A percentile compares a stretch with the other conserved stretches of the same genome.
phyloP scores from a whole-genome alignment of 2,888 invertebrate species.

The Andrena haemorrhoa region DNA sequence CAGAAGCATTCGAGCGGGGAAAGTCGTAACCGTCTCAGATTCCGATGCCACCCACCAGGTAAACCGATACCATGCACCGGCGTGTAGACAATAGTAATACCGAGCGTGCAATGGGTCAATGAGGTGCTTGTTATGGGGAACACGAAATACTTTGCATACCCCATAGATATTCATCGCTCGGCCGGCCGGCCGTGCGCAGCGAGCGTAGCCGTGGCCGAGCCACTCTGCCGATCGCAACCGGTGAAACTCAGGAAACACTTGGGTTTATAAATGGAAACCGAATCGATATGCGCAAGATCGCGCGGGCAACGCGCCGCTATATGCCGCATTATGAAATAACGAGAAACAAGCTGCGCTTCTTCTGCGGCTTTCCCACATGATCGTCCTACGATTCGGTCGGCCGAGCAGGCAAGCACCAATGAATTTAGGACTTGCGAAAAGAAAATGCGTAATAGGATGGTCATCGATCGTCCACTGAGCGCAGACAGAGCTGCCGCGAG shows the following conservation, averaged over 20 bases:
- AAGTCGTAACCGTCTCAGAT: constrained; percentile 71
- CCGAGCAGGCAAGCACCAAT: not conserved
- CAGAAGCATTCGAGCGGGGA: constrained; percentile 55
- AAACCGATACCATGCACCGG: constrained; percentile 78
- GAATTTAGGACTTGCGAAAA: too few relatives aligned
- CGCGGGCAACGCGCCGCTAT: constrained; percentile 22
- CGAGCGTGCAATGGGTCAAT: constrained; percentile 81
- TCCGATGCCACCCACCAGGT: constrained; percentile 77
- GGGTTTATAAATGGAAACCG: constrained; percentile 57
- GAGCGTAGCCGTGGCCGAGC: constrained; percentile 30
- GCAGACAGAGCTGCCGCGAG: too few relatives aligned
- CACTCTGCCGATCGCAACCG: constrained; percentile 6
- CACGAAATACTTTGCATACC: constrained; percentile 83
- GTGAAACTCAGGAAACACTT: constrained; percentile 69
- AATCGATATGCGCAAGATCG: constrained; percentile 57
- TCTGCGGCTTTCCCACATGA: constrained; percentile 34
- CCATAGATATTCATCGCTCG: constrained; percentile 81
- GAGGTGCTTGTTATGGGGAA: constrained; percentile 83
- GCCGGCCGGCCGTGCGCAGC: constrained; percentile 42
- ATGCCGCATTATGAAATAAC: constrained; percentile 54
- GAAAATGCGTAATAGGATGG: too few relatives aligned
- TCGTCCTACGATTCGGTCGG: not conserved
- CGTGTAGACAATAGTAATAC: constrained; percentile 79
- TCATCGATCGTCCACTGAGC: too few relatives aligned
- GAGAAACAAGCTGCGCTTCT: constrained; percentile 19